Evolutionary conservation across 2,888 invertebrate genomes (phyloP).

Genomic region (Hofmannophila pseudospretella): DNA sequence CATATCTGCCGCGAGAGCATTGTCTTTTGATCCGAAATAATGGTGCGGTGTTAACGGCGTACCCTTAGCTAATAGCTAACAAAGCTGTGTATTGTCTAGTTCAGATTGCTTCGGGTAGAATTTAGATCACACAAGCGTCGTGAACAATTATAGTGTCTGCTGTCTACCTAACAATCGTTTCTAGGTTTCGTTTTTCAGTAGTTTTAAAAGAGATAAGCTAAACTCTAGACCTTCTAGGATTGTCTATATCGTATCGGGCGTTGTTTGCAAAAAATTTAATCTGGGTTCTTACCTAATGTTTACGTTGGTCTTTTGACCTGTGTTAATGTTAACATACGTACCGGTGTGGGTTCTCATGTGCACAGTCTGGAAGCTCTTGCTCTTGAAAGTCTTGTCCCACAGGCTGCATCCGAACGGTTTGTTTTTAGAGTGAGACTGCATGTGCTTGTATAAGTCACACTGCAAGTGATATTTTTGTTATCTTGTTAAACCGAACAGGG

Average conservation of each 20-base stretch:
- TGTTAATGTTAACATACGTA: too few species aligned
- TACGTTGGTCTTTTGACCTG: too few species aligned
- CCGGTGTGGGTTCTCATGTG: slow-evolving; percentile 91
- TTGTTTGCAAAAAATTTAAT: too few species aligned
- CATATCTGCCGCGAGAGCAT: slow-evolving; percentile 40
- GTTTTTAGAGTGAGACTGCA: slow-evolving; percentile 85
- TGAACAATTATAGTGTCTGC: too few species aligned
- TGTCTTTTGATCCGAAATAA: slow-evolving; percentile 54
- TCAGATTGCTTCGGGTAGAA: background rate
- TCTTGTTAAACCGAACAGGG: too few species aligned
- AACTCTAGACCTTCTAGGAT: too few species aligned
- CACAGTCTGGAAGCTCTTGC: slow-evolving; percentile 89
- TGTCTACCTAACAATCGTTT: too few species aligned
- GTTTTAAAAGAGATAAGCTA: too few species aligned
- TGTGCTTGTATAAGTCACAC: slow-evolving; percentile 68
- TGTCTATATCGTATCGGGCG: too few species aligned
- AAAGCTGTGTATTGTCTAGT: background rate
- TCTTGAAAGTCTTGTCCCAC: slow-evolving; percentile 92
- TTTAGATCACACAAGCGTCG: background rate
- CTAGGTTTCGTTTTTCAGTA: too few species aligned
- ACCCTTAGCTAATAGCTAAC: background rate
- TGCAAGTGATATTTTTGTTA: too few species aligned
- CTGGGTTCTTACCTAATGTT: too few species aligned
- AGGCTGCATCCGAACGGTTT: slow-evolving; percentile 91
- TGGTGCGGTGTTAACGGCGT: slow-evolving; percentile 26